Percentiles rank a stretch among this genome's conserved stretches.
Evolutionary conservation across 2,113 vertebrate genomes (phyloP).

Genomic region (Crotalus viridis): DNA sequence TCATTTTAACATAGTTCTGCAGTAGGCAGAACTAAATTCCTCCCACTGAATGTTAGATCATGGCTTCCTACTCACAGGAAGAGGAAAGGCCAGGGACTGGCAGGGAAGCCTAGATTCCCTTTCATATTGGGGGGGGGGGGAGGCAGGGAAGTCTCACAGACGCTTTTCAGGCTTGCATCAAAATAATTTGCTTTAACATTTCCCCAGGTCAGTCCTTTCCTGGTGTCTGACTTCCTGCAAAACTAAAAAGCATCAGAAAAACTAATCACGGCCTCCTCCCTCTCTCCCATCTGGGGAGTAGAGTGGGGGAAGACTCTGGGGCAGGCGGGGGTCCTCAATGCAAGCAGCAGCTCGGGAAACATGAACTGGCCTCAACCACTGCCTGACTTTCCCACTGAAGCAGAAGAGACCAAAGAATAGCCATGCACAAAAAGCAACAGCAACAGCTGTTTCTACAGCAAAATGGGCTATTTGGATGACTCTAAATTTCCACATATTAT

Average conservation of each 20-base stretch:
- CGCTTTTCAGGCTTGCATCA: too few species aligned
- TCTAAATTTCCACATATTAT: not conserved
- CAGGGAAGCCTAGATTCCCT: not conserved
- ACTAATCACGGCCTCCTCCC: too few species aligned
- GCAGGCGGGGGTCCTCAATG: not conserved
- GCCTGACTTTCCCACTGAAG: not conserved
- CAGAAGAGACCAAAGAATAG: not conserved
- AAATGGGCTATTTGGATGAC: not conserved
- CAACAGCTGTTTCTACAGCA: too few species aligned
- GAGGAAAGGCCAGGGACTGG: not conserved
- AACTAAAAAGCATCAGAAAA: not conserved
- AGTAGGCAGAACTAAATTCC: conserved; percentile 46
- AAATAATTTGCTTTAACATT: not conserved
- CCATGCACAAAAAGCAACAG: not conserved
- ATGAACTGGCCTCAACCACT: not conserved
- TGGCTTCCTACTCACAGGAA: not conserved
- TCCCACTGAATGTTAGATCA: conserved; percentile 36
- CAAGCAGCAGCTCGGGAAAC: not conserved
- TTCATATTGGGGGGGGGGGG: too few species aligned
- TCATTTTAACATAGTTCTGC: conserved; percentile 5
- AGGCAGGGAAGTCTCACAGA: not conserved
- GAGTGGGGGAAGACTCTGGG: too few species aligned
- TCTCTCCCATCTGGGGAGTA: not conserved
- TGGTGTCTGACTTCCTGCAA: not conserved
- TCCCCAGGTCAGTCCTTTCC: not conserved